phyloP scores from a whole-genome alignment of 2,113 vertebrate species.

The Lanius ludovicianus region DNA sequence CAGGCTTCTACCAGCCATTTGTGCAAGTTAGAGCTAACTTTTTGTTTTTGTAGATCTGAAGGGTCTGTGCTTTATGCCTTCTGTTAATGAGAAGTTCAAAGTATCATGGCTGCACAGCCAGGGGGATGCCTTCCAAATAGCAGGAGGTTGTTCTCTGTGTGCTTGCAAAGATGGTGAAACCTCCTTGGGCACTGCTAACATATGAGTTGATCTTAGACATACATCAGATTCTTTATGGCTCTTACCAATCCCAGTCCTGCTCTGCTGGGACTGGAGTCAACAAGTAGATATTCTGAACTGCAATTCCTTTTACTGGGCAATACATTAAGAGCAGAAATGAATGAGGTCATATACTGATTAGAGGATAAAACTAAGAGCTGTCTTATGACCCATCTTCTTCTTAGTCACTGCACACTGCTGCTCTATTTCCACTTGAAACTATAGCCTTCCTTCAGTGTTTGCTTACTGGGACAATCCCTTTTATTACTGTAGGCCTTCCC shows the following conservation, averaged over 20 bases:
- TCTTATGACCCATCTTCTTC: background rate
- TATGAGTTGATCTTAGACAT: background rate
- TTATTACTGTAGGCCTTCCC: background rate
- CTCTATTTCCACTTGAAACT: background rate
- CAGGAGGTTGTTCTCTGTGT: background rate
- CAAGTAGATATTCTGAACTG: background rate
- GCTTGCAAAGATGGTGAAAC: background rate
- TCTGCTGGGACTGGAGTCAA: background rate
- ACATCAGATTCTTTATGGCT: background rate
- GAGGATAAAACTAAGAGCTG: background rate
- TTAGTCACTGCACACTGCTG: background rate
- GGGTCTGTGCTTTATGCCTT: background rate
- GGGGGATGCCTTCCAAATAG: background rate
- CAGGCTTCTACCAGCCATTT: background rate
- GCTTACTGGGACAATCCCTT: background rate
- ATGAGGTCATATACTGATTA: background rate
- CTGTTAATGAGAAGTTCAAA: background rate
- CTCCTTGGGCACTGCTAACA: background rate
- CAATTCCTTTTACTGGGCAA: background rate
- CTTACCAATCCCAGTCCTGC: background rate
- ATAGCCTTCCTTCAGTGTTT: background rate
- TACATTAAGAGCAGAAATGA: background rate
- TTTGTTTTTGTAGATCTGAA: background rate
- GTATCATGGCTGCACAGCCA: background rate
- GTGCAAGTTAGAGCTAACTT: background rate